Evolutionary conservation across 92 coral and sea anemone genomes (phyloP), one percentile per base, ranked within the genome.

Genomic region (Actinostola sp.): DNA sequence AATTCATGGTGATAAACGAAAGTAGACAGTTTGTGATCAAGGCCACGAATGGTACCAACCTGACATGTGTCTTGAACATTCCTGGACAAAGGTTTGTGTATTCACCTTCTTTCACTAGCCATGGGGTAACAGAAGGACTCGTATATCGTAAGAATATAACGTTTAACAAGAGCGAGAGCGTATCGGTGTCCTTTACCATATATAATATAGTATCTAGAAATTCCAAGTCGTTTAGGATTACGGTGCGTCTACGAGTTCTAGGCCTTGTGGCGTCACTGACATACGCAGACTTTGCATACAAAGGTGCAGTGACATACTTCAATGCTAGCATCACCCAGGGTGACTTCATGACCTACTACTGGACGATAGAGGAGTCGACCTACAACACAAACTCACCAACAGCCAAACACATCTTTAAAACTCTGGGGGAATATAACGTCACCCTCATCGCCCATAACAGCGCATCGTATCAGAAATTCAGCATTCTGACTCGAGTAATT

Each of bases 201-300:
- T 75, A 28, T 30, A 90, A 90, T 64, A 48, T 24, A 4, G 92
- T 90, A 27, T 87, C 92, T 2, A 46, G 26, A 9, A 14, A 28
- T 33, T 27, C 30, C 20, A 44, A 2, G 2, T 58, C 17, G 1
- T 23, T 78, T 35, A 4, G 21, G 2, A 42, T 83, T 16, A 41
- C 27, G 16, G 90, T 91, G 13, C 92, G 93, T 9, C 78, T 79
- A 23, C 21, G 73, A 53, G 73, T 94, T 20, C 42, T 65, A 10
- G 89, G 89, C 2, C 54, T 94, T 19, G 76, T 62, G 29, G 92
- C 84, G 0, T 76, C 87, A 8, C 45, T 88, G 55, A 79, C 86
- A 42, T 48, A 79, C 71, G 77, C 83, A 20, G 50, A 89, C 41
- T 87, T 86, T 36, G 75, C 94, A 27, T 94, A 82, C 70, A 69